A percentile compares a stretch with the other conserved stretches of the same genome.
phyloP scores from a whole-genome alignment of 2,113 vertebrate genomes.

The Eolophus roseicapilla region DNA sequence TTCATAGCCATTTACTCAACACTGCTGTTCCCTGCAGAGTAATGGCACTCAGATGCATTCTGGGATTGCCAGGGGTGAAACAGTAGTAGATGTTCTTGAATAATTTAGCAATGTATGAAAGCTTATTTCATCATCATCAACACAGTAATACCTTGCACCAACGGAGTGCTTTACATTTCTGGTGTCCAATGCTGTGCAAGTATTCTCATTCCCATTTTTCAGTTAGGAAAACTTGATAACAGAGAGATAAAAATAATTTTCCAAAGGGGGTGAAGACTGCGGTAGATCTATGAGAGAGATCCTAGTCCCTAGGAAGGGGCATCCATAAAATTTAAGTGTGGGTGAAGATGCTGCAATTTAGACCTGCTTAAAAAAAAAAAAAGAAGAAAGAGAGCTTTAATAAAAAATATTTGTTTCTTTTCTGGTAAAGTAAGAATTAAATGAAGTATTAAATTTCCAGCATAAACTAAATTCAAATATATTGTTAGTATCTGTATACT shows the following conservation, averaged over 20 bases:
- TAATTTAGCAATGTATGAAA: conserved; percentile 65
- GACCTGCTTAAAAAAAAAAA: not conserved
- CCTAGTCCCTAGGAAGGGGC: not conserved
- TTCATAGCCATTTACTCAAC: conserved; percentile 61
- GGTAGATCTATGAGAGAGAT: not conserved
- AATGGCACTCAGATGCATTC: conserved; percentile 65
- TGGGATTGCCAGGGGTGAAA: conserved; percentile 67
- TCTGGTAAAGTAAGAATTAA: not conserved
- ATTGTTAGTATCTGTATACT: not conserved
- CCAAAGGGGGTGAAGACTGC: not conserved
- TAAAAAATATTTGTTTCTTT: not conserved
- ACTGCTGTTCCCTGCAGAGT: conserved; percentile 56
- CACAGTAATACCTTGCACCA: conserved; percentile 52
- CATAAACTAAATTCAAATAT: not conserved
- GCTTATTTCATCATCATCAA: conserved; percentile 66
- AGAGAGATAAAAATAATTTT: not conserved
- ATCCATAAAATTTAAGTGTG: rapidly evolving
- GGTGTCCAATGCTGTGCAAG: conserved; percentile 8
- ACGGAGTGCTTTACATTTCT: conserved; percentile 1
- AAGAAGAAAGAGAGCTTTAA: not conserved
- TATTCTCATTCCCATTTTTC: not conserved
- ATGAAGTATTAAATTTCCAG: not conserved
- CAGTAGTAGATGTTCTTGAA: conserved; percentile 46
- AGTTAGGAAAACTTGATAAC: not conserved
- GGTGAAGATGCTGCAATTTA: not conserved